Percentiles rank a stretch among this genome's conserved stretches.
These are phyloP conservation scores for Agrypnus murinus DNA, from an alignment of 2,888 invertebrate genomes.

Conservation along the genomic window DNA sequence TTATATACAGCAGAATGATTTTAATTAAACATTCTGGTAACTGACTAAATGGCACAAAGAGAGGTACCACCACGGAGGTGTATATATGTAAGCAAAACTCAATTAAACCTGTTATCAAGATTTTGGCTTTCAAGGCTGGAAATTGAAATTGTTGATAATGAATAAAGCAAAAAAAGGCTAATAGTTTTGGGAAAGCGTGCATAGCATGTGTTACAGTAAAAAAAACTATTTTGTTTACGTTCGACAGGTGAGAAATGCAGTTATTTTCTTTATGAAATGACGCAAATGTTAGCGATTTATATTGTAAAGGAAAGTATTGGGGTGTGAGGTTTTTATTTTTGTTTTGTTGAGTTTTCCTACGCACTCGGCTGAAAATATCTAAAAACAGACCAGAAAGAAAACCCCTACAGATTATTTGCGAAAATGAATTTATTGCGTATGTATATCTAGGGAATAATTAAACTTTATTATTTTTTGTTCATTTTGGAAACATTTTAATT, in stretches of 20 bases:
- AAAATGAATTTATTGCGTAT: too few relatives aligned
- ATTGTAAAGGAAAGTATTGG: too few relatives aligned
- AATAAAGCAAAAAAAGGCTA: neutral
- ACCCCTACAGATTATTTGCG: too few relatives aligned
- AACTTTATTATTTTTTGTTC: too few relatives aligned
- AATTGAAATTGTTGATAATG: neutral
- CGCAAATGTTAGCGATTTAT: slow-evolving; percentile 1
- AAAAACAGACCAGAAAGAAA: too few relatives aligned
- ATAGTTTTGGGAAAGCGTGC: neutral
- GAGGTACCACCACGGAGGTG: neutral
- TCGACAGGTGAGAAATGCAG: slow-evolving; percentile 12
- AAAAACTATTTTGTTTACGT: neutral
- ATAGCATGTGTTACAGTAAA: too few relatives aligned
- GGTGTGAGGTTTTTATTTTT: neutral
- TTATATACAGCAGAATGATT: slow-evolving; percentile 4
- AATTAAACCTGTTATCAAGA: slow-evolving; percentile 4
- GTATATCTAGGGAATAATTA: too few relatives aligned
- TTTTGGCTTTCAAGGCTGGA: neutral
- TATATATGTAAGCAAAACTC: neutral
- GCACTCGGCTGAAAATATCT: too few relatives aligned
- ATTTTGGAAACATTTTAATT: too few relatives aligned
- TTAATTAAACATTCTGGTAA: slow-evolving; percentile 2
- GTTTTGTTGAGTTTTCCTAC: too few relatives aligned
- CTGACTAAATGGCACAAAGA: slow-evolving; percentile 4
- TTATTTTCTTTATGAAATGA: slow-evolving; percentile 3